A percentile compares a stretch with the other conserved stretches of the same genome.
These are phyloP conservation scores for Coelopa frigida DNA, from an alignment of 1,140 invertebrate species.

Conservation along the genomic window DNA sequence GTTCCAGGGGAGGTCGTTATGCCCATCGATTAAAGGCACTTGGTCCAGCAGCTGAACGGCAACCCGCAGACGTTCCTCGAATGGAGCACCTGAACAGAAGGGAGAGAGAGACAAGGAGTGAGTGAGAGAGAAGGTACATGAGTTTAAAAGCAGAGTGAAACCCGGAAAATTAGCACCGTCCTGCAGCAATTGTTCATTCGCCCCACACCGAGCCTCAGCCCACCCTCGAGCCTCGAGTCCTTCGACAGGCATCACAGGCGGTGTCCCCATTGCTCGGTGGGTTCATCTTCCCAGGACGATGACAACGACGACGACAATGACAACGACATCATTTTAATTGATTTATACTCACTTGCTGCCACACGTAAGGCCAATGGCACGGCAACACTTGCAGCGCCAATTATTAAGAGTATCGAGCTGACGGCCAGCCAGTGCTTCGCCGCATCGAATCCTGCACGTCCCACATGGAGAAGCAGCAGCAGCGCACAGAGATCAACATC, in stretches of 20 bases:
- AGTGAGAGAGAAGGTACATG: not conserved
- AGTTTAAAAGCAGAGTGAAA: not conserved
- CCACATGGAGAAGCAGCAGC: not conserved
- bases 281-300: not conserved
- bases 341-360: constrained; percentile 49
- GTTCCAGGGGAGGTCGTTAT: constrained; percentile 89
- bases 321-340: constrained; percentile 29
- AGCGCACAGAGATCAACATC: constrained; percentile 19
- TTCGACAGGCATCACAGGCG: no score
- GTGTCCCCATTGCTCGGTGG: not conserved
- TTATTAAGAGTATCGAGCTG: constrained; percentile 56
- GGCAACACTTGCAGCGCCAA: constrained; percentile 58
- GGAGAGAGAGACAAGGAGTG: not conserved
- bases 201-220: no score
- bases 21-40: constrained; percentile 64
- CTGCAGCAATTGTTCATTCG: no score
- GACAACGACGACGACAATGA: not conserved
- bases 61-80: constrained; percentile 57
- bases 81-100: constrained; percentile 47
- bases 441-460: constrained; percentile 46
- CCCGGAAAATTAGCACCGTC: no score
- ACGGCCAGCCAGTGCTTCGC: constrained; percentile 58
- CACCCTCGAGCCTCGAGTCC: no score
- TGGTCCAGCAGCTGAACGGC: constrained; percentile 55
- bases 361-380: constrained; percentile 58